phyloP scores from a whole-genome alignment of 2,797 vertebrate genomes.

The Toxotes lorentzi region DNA sequence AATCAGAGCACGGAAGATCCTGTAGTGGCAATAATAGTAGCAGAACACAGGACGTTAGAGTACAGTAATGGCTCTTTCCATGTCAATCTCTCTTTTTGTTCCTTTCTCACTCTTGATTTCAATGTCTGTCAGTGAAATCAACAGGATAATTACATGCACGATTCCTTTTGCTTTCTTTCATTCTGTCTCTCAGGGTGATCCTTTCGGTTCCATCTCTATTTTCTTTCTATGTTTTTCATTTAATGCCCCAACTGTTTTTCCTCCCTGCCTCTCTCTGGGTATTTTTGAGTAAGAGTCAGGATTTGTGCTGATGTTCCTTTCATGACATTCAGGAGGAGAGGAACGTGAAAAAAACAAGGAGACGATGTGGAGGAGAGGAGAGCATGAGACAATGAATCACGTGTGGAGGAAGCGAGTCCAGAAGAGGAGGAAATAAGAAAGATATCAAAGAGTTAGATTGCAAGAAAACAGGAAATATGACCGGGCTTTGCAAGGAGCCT shows the following conservation, averaged over 20 bases:
- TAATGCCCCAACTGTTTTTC: conserved; percentile 9
- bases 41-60: conserved; percentile 6
- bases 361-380: conserved; percentile 14
- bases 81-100: conserved; percentile 14
- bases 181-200: conserved; percentile 25
- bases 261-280: background rate
- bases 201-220: conserved; percentile 15
- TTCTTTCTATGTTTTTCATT: background rate
- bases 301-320: conserved; percentile 49
- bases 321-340: conserved; percentile 4
- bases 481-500: background rate
- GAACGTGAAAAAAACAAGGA: conserved; percentile 30
- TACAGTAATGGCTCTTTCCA: conserved; percentile 36
- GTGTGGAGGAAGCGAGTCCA: conserved; percentile 13
- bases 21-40: conserved; percentile 36
- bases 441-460: background rate
- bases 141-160: conserved; percentile 48
- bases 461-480: conserved; percentile 13
- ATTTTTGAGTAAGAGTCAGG: conserved; percentile 24
- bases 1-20: conserved; percentile 48
- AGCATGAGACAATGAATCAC: conserved; percentile 22
- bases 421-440: conserved; percentile 9
- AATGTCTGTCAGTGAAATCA: conserved; percentile 47
- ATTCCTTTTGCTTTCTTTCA: conserved; percentile 36
- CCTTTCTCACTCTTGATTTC: conserved; percentile 47